A percentile compares a stretch with the other conserved stretches of the same genome.
Conservation (phyloP, 1,140 invertebrate genomes). For the Nasonia longicornis region DNA sequence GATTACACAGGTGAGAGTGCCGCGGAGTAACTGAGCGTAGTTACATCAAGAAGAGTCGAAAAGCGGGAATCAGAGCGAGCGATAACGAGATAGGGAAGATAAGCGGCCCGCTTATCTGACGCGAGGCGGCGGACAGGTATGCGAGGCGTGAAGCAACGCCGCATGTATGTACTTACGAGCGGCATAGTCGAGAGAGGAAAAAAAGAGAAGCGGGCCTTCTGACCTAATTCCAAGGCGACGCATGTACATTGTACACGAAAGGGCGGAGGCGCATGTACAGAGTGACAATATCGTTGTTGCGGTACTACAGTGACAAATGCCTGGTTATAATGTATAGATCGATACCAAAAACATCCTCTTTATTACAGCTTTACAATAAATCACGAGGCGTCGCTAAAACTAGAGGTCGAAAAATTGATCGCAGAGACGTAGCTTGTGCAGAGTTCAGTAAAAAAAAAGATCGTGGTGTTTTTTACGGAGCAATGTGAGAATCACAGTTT, state of each 20-base stretch:
- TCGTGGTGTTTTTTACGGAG: neutral
- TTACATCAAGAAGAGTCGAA: neutral
- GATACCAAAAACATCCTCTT: slow-evolving; percentile 37
- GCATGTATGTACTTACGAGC: neutral
- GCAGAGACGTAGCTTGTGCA: neutral
- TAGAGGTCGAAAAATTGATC: neutral
- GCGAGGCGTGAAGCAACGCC: neutral
- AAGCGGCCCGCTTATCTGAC: slow-evolving; percentile 30
- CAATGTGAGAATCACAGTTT: slow-evolving; percentile 34
- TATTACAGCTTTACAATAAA: slow-evolving; percentile 28
- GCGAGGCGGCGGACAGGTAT: slow-evolving; percentile 6
- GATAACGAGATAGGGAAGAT: slow-evolving; percentile 42
- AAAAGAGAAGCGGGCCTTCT: slow-evolving; percentile 11
- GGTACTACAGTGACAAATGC: slow-evolving; percentile 2
- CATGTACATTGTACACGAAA: neutral
- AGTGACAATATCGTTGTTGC: neutral
- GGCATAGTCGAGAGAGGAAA: neutral
- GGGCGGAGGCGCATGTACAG: neutral
- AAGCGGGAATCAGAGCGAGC: slow-evolving; percentile 11
- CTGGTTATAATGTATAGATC: slow-evolving; percentile 23
- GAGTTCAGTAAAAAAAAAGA: neutral
- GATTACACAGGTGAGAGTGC: neutral
- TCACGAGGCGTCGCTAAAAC: neutral
- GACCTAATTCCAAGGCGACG: slow-evolving; percentile 20
- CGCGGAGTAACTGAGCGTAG: slow-evolving; percentile 11